phyloP scores from a whole-genome alignment of 2,797 vertebrate genomes.

The Dallia pectoralis region DNA sequence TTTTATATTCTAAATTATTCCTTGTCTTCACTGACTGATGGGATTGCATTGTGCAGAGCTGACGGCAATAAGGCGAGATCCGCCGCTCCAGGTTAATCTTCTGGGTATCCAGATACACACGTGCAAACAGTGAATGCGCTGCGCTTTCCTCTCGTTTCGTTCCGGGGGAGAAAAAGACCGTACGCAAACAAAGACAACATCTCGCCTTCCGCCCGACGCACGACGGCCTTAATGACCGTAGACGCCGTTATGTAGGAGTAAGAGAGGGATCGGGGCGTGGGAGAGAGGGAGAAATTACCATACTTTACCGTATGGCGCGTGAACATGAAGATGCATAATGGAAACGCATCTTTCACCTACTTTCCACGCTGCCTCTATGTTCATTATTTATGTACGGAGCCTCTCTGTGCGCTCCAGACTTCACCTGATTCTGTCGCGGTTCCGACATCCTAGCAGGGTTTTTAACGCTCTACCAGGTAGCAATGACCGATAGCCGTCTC shows the following conservation, averaged over 20 bases:
- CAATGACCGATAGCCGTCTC: background rate
- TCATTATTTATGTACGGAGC: slow-evolving; percentile 58
- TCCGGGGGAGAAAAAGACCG: slow-evolving; percentile 33
- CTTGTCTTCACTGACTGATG: slow-evolving; percentile 46
- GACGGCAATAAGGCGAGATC: slow-evolving; percentile 43
- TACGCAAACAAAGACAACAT: slow-evolving; percentile 39
- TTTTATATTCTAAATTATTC: slow-evolving; percentile 30
- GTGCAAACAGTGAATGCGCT: slow-evolving; percentile 33
- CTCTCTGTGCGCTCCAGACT: slow-evolving; percentile 37
- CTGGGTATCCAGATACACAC: slow-evolving; percentile 48
- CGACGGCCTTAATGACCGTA: slow-evolving; percentile 55
- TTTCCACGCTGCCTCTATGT: slow-evolving; percentile 8
- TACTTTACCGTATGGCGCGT: slow-evolving; percentile 11
- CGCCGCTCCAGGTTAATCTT: slow-evolving; percentile 50
- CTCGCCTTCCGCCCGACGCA: slow-evolving; percentile 40
- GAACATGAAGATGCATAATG: background rate
- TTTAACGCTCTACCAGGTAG: background rate
- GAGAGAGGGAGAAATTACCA: slow-evolving; percentile 16
- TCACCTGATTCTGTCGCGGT: slow-evolving; percentile 5
- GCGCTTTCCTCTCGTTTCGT: slow-evolving; percentile 30
- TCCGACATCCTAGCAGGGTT: background rate
- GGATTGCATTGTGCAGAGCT: slow-evolving; percentile 53
- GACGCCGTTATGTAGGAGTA: slow-evolving; percentile 20
- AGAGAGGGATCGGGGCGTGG: slow-evolving; percentile 7
- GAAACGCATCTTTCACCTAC: slow-evolving; percentile 28